phyloP scores from a whole-genome alignment of 2,888 invertebrate species.

The Drosophila limbata region DNA sequence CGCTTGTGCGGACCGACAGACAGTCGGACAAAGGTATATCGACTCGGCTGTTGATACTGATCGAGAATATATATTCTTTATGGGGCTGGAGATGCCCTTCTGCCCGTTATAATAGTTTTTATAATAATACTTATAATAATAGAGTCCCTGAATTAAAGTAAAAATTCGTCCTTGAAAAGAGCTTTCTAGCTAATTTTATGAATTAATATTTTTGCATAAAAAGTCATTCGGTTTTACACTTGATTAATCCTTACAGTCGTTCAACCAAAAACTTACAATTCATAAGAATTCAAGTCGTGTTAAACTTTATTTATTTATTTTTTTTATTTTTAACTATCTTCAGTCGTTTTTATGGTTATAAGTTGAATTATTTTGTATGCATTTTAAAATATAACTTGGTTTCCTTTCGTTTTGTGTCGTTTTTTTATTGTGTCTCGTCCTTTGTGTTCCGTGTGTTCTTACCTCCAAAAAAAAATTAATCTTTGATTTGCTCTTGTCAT shows the following conservation, averaged over 20 bases:
- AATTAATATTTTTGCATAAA: neutral
- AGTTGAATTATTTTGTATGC: neutral
- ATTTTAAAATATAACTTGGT: neutral
- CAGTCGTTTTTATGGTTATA: neutral
- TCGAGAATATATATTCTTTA: too few species aligned
- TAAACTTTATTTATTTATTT: neutral
- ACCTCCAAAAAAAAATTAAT: constrained; percentile 41
- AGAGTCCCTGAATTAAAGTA: too few species aligned
- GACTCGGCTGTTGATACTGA: too few species aligned
- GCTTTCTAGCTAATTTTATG: too few species aligned
- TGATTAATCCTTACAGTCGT: neutral
- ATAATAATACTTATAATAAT: too few species aligned
- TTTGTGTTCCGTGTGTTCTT: constrained; percentile 25
- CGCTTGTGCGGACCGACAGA: too few species aligned
- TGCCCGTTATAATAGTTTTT: too few species aligned
- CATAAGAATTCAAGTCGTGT: neutral
- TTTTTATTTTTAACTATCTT: neutral
- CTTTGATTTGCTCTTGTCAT: constrained; percentile 63
- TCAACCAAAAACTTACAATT: neutral
- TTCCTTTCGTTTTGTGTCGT: neutral
- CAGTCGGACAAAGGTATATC: too few species aligned
- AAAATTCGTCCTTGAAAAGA: too few species aligned
- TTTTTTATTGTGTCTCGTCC: constrained; percentile 15
- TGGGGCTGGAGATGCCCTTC: too few species aligned
- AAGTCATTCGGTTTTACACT: neutral